A percentile compares a stretch with the other conserved stretches of the same genome.
Evolutionary conservation across 2,113 vertebrate species (phyloP).

Genomic region (Eira barbara): DNA sequence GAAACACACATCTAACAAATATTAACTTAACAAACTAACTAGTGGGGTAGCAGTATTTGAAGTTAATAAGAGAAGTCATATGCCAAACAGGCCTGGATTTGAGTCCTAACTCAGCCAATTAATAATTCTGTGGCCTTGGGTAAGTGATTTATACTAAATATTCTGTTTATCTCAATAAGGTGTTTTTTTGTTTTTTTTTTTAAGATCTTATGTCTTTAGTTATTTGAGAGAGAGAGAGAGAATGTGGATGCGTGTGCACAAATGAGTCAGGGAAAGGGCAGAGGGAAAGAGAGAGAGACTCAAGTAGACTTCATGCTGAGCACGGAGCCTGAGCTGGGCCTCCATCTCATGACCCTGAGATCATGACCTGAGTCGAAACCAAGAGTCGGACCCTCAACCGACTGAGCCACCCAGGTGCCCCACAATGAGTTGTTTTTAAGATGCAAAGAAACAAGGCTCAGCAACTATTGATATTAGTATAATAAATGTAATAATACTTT

Average conservation of each 20-base stretch:
- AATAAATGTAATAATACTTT: background rate
- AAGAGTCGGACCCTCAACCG: background rate
- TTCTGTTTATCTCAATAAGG: background rate
- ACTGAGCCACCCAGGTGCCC: background rate
- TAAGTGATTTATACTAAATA: background rate
- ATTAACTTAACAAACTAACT: background rate
- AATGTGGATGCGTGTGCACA: background rate
- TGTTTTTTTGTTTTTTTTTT: background rate
- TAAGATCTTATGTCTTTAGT: background rate
- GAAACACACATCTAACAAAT: slow-evolving; percentile 25
- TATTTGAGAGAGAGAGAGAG: background rate
- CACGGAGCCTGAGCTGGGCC: background rate
- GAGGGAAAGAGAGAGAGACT: background rate
- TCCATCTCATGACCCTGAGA: background rate
- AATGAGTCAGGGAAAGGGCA: background rate
- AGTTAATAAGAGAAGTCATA: background rate
- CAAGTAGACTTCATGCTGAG: background rate
- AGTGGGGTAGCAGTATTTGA: background rate
- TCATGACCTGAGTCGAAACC: background rate
- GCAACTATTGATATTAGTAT: background rate
- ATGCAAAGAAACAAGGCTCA: background rate
- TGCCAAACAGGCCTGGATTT: background rate
- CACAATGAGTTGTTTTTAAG: background rate
- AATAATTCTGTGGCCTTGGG: background rate
- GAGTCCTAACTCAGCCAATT: background rate